Base-by-base conservation (phyloP, 2,797 vertebrate genomes). In the Clamator glandarius region DNA sequence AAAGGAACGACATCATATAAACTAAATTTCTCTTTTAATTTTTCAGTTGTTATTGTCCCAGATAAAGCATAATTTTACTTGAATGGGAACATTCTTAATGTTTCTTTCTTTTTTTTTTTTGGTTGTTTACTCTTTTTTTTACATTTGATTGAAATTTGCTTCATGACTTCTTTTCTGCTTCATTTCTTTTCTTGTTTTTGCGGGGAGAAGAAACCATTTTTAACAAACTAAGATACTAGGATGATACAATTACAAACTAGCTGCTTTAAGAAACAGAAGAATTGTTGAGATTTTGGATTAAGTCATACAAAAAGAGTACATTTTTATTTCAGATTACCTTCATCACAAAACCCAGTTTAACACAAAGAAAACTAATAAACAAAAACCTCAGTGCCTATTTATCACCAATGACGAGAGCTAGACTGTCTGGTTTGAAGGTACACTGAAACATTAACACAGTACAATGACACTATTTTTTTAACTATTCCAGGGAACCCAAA, bases 11-110 rank as follows among this genome's bases (percentile, higher is more conserved):
- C 77, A 74, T 68, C 84, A 86, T 93, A 78, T 84, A 92, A 93
- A 95, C 42, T 78, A 92, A 81, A 90, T 81, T 85, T 94, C 19
- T 90, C 26, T n/a, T 86, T 92, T 87, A 93, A 85, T 91, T 91
- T 95, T 94, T 93, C 48, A 69, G 72, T 58, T 92, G 50, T 83
- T 95, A 72, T 91, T 86, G 68, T 90, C 79, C 73, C 58, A 91
- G 54, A 87, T 51, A 93, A 87, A 87, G 42, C 28, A 82, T 36
- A 73, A 36, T 35, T 82, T 92, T 55, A 52, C 50, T 68, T 77
- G 58, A 46, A 80, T 67, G 29, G 20, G 39, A 83, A 85, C 68
- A 61, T n/a, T 67, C 58, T 54, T 31, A 66, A 41, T 31, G 23
- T 25, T 75, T 88, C 6, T 72, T 69, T 76, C 11, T 17, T 14